Conservation (phyloP, 2,888 invertebrate genomes). For the Theretra japonica region DNA sequence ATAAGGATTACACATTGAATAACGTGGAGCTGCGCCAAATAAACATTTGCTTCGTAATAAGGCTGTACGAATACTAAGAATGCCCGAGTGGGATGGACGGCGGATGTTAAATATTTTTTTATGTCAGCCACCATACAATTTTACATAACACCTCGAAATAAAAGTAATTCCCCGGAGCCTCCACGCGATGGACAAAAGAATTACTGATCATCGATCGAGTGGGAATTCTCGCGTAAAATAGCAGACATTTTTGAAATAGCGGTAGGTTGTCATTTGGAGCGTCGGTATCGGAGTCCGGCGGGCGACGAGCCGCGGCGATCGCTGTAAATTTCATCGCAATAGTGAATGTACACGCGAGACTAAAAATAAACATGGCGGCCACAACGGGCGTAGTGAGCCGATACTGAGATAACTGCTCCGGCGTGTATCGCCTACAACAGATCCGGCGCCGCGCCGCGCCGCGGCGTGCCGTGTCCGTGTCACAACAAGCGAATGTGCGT, state of each 20-base stretch:
- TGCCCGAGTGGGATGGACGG: not conserved
- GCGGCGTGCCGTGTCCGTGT: conserved; percentile 51
- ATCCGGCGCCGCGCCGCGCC: conserved; percentile 46
- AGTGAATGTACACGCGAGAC: conserved; percentile 76
- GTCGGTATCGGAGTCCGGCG: conserved; percentile 69
- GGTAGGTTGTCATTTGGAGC: conserved; percentile 75
- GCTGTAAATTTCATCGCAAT: conserved; percentile 79
- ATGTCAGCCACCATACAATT: not conserved
- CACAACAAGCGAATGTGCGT: conserved; percentile 65
- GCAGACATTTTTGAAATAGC: conserved; percentile 78
- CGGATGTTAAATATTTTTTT: conserved; percentile 21
- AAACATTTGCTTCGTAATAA: conserved; percentile 20
- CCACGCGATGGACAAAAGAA: conserved; percentile 67
- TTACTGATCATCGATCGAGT: conserved; percentile 70
- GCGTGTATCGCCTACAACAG: conserved; percentile 60
- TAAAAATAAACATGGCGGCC: conserved; percentile 79
- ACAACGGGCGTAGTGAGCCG: conserved; percentile 75
- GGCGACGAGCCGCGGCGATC: conserved; percentile 62
- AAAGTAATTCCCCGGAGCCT: conserved; percentile 65
- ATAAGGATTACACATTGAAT: conserved; percentile 7
- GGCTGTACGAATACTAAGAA: conserved; percentile 30
- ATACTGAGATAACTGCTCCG: conserved; percentile 75
- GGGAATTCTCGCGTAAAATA: conserved; percentile 74
- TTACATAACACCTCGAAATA: conserved; percentile 47
- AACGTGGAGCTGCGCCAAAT: conserved; percentile 28